Percentiles rank a stretch among this genome's conserved stretches.
These are phyloP conservation scores for Phodopus roborovskii DNA, from an alignment of 2,113 vertebrate genomes.

Conservation along the genomic window DNA sequence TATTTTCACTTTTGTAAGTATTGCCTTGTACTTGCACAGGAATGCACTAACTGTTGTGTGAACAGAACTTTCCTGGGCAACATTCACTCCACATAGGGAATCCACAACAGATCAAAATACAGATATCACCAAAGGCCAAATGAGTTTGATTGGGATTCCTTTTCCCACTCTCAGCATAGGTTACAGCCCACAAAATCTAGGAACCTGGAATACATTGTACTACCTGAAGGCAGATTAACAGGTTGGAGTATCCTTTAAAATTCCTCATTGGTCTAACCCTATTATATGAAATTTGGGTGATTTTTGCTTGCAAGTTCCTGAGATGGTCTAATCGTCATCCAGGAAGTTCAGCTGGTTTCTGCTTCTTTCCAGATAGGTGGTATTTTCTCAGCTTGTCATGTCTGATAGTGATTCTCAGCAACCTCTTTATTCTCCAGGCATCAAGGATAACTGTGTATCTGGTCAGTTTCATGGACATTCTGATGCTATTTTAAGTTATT, in stretches of 20 bases:
- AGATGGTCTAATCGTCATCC: neutral
- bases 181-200: neutral
- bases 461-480: neutral
- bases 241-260: neutral
- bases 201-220: neutral
- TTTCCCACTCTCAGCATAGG: neutral
- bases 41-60: neutral
- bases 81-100: neutral
- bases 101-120: neutral
- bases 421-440: neutral
- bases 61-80: neutral
- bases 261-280: neutral
- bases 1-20: neutral
- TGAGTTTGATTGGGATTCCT: neutral
- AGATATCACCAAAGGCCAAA: neutral
- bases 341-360: neutral
- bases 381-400: neutral
- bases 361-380: neutral
- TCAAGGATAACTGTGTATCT: neutral
- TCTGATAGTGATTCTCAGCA: neutral
- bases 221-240: neutral
- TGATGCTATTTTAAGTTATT: neutral
- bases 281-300: neutral
- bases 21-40: neutral
- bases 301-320: neutral